Base-by-base conservation (phyloP, 1,140 invertebrate species). In the Branchinecta lindahli region DNA sequence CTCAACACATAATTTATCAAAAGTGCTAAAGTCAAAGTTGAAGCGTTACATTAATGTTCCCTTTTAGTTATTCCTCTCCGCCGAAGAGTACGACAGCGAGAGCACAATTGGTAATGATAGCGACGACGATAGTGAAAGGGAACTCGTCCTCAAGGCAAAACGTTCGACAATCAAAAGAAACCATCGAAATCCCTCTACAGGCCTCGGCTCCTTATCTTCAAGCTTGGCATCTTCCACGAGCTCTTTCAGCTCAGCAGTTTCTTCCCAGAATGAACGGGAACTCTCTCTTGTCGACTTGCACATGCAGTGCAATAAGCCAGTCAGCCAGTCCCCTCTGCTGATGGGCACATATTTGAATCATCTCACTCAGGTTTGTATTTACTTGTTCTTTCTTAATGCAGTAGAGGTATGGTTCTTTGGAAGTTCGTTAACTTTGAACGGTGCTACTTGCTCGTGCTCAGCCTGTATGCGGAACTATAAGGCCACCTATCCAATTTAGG, bases 291-390 rank as follows among this genome's bases (percentile, higher is more conserved):
- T 97, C 0, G 94, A 97, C 82, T 81, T 97, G 8, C 91, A 96
- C 75, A 92, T 92, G 85, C 94, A 98, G 81, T 86, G 95, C 8
- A 94, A 96, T 77, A 91, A 93, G 75, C 90, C 92, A 0, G 87
- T 92, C 21, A 89, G 92, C 73, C 78, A 83, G 69, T 96, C 93
- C 2, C 93, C 94, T 0, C 78, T 97, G 33, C 80, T 98, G 0
- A 94, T 97, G 91, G 90, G 91, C 0, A 94, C 92, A 75, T 98
- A 98, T 77, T 86, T 92, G 72, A 90, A 88, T 75, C 93, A 96
- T 79, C 82, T 97, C 75, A 92, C 91, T 8, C 92, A 96, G 78
- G 86, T 65, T 9, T 66, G 33, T 33, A 33, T 33, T 33, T 33
- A 5, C 1, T 33, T 5, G 33, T 33, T 33, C 33, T 33, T 33